These are phyloP conservation scores for Muntiacus muntjak DNA, from an alignment of 2,113 vertebrate genomes.

Conservation along the genomic window DNA sequence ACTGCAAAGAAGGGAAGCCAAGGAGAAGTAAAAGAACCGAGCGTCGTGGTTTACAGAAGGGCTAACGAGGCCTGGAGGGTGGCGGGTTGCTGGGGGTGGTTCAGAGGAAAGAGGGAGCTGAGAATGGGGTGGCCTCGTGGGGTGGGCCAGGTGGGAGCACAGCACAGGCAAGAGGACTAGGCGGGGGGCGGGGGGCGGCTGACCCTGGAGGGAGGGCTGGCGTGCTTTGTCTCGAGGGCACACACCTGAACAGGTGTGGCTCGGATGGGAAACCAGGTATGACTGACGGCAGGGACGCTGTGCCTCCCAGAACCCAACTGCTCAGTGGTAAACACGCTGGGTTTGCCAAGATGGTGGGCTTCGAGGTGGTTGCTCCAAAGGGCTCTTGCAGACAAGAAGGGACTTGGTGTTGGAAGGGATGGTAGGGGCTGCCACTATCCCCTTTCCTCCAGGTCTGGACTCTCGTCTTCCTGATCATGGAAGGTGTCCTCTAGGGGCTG, in stretches of 20 bases:
- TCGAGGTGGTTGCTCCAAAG: neutral
- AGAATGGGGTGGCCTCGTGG: fast-evolving
- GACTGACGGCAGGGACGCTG: neutral
- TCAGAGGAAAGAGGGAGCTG: neutral
- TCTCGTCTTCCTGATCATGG: neutral
- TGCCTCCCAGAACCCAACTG: too few species aligned
- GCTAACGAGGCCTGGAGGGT: fast-evolving
- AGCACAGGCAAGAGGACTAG: neutral
- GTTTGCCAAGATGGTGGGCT: neutral
- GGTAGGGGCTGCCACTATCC: fast-evolving
- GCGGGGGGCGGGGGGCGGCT: fast-evolving
- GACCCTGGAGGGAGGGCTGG: neutral
- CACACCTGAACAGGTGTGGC: neutral
- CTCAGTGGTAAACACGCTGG: fast-evolving
- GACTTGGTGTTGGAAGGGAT: neutral
- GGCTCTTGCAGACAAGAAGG: fast-evolving
- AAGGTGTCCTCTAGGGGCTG: fast-evolving
- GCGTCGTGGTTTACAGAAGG: fast-evolving
- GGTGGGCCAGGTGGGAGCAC: neutral
- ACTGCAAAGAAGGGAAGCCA: neutral
- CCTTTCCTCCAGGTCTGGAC: neutral
- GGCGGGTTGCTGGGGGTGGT: fast-evolving
- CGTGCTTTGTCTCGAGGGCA: neutral
- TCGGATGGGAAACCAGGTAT: neutral
- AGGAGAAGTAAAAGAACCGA: fast-evolving